Evolutionary conservation across 2,888 invertebrate species (phyloP).

Genomic region (Limnephilus auricula): DNA sequence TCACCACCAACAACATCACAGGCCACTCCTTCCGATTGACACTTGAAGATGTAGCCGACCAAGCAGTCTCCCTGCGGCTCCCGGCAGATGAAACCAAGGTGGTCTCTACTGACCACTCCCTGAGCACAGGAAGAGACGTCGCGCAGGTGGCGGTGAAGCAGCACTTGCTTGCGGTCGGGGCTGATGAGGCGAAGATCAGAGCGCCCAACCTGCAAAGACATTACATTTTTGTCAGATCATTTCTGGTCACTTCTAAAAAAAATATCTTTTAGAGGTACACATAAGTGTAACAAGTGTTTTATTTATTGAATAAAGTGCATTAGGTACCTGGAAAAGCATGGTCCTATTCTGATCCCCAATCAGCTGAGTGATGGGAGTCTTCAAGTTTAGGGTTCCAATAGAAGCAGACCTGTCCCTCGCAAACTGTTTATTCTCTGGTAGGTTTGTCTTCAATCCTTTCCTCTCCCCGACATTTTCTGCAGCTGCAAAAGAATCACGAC

Average conservation of each 20-base stretch:
- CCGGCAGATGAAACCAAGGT: constrained; percentile 96
- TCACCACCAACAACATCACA: constrained; percentile 87
- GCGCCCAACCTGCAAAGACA: constrained; percentile 82
- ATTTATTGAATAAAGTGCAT: not conserved
- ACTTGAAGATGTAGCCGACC: constrained; percentile 88
- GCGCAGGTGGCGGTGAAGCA: constrained; percentile 91
- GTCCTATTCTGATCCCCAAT: constrained; percentile 90
- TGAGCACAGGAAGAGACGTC: constrained; percentile 93
- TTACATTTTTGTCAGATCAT: constrained; percentile 1
- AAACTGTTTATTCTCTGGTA: constrained; percentile 74
- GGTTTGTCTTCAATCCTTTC: constrained; percentile 51
- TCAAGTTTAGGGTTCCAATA: constrained; percentile 77
- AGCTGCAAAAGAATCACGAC: constrained; percentile 44
- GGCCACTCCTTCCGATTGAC: constrained; percentile 86
- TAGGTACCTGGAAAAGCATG: constrained; percentile 90
- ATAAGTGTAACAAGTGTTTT: no score
- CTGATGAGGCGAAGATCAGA: constrained; percentile 93
- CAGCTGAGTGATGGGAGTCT: constrained; percentile 75
- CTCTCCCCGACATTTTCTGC: constrained; percentile 27
- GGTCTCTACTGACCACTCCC: constrained; percentile 88
- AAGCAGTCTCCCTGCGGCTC: constrained; percentile 78
- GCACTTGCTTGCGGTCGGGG: constrained; percentile 93
- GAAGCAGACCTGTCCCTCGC: constrained; percentile 80
- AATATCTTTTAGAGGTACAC: no score
- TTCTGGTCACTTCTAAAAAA: not conserved